phyloP scores from a whole-genome alignment of 2,797 vertebrate species.

The Todus mexicanus region DNA sequence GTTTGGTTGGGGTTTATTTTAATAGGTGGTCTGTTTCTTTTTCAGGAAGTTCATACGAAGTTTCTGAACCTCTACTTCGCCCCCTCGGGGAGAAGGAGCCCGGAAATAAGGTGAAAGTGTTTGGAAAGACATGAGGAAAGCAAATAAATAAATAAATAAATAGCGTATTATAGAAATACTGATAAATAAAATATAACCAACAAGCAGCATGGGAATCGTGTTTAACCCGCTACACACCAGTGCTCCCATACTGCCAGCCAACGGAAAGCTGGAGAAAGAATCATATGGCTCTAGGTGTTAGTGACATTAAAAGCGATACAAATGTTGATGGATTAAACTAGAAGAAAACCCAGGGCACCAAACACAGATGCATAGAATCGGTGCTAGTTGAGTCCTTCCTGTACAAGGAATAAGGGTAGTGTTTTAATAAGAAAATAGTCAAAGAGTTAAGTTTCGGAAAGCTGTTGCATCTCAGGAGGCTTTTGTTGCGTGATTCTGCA shows the following conservation, averaged over 20 bases:
- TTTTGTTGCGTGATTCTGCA: background rate
- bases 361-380: background rate
- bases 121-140: slow-evolving; percentile 49
- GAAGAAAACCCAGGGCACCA: rapidly evolving
- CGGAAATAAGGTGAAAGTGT: slow-evolving; percentile 56
- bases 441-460: background rate
- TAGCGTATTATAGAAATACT: background rate
- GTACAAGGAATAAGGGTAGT: background rate
- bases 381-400: background rate
- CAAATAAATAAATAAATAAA: background rate
- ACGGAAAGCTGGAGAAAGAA: background rate
- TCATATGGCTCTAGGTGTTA: background rate
- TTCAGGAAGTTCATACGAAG: slow-evolving; percentile 64
- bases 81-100: slow-evolving; percentile 5
- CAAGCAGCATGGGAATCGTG: background rate
- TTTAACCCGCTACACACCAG: slow-evolving; percentile 10
- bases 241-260: background rate
- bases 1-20: slow-evolving; percentile 47
- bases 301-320: background rate
- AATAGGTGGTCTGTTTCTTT: slow-evolving; percentile 65
- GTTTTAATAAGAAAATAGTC: background rate
- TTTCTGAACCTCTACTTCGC: slow-evolving; percentile 41
- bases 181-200: slow-evolving; percentile 57
- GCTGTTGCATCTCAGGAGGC: background rate
- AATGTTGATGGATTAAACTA: background rate